Percentiles rank a stretch among this genome's conserved stretches.
These are phyloP conservation scores for Nemapogon koenigi DNA, from an alignment of 2,888 invertebrate species.

Conservation along the genomic window DNA sequence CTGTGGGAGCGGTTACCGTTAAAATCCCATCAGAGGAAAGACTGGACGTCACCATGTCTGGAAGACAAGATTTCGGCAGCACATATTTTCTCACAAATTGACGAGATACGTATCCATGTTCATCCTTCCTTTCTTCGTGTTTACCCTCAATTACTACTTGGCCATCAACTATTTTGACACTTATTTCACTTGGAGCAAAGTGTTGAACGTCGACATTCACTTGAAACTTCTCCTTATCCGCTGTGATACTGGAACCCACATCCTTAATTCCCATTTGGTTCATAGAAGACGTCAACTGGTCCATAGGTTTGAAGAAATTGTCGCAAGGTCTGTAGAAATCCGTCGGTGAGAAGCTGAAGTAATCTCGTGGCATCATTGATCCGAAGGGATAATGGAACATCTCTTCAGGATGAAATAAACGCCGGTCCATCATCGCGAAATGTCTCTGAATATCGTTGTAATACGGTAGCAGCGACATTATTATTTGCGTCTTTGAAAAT, in stretches of 20 bases:
- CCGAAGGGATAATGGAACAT: slow-evolving; percentile 23
- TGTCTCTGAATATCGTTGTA: slow-evolving; percentile 37
- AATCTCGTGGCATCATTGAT: slow-evolving; percentile 22
- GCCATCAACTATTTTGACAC: slow-evolving; percentile 74
- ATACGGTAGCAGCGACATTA: slow-evolving; percentile 41
- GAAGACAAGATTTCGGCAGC: slow-evolving; percentile 75
- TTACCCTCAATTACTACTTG: slow-evolving; percentile 75
- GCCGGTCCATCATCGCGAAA: slow-evolving; percentile 39
- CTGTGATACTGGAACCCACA: slow-evolving; percentile 33
- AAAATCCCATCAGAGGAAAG: slow-evolving; percentile 80
- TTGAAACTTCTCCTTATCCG: slow-evolving; percentile 66
- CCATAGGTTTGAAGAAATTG: slow-evolving; percentile 29
- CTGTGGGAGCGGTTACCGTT: slow-evolving; percentile 72
- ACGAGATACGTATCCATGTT: slow-evolving; percentile 75
- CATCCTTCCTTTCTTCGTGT: slow-evolving; percentile 78
- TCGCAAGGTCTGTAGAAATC: slow-evolving; percentile 25
- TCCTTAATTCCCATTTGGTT: slow-evolving; percentile 45
- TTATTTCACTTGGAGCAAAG: slow-evolving; percentile 77
- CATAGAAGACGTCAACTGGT: slow-evolving; percentile 34
- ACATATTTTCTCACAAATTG: slow-evolving; percentile 77
- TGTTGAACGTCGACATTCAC: slow-evolving; percentile 79
- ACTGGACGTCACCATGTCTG: slow-evolving; percentile 73
- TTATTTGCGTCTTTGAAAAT: slow-evolving; percentile 15
- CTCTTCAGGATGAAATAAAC: slow-evolving; percentile 32
- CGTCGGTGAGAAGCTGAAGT: slow-evolving; percentile 18